A percentile compares a stretch with the other conserved stretches of the same genome.
phyloP scores from a whole-genome alignment of 2,113 vertebrate genomes.

The Recurvirostra avosetta region DNA sequence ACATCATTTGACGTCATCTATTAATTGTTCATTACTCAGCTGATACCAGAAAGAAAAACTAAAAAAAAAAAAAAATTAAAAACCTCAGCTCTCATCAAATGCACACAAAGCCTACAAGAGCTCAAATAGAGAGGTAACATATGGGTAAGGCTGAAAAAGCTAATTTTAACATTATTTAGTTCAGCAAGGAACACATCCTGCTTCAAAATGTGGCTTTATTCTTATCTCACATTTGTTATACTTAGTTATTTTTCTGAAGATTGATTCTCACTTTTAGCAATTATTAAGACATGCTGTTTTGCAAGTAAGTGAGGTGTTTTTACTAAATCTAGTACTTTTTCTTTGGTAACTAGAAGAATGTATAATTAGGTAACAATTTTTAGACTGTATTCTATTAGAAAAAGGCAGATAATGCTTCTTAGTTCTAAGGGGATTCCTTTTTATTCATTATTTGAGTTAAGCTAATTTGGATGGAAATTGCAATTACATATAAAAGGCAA shows the following conservation, averaged over 20 bases:
- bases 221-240: slow-evolving; percentile 44
- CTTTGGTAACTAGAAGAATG: neutral
- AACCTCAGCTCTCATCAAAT: neutral
- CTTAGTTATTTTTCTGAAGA: slow-evolving; percentile 47
- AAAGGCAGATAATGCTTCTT: neutral
- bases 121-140: slow-evolving; percentile 58
- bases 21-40: neutral
- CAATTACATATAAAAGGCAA: neutral
- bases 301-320: neutral
- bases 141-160: slow-evolving; percentile 47
- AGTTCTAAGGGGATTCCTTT: slow-evolving; percentile 5
- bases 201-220: slow-evolving; percentile 53
- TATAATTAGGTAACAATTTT: neutral
- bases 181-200: slow-evolving; percentile 49
- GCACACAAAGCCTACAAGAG: neutral
- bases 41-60: neutral
- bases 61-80: neutral
- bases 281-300: slow-evolving; percentile 30
- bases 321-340: slow-evolving; percentile 13
- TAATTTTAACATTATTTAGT: slow-evolving; percentile 57
- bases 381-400: neutral
- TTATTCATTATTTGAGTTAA: neutral
- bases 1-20: neutral
- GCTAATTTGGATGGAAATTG: neutral
- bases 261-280: slow-evolving; percentile 4